Base-by-base conservation (phyloP, 92 coral and sea anemone species). In the Palythoa grandiflora region DNA sequence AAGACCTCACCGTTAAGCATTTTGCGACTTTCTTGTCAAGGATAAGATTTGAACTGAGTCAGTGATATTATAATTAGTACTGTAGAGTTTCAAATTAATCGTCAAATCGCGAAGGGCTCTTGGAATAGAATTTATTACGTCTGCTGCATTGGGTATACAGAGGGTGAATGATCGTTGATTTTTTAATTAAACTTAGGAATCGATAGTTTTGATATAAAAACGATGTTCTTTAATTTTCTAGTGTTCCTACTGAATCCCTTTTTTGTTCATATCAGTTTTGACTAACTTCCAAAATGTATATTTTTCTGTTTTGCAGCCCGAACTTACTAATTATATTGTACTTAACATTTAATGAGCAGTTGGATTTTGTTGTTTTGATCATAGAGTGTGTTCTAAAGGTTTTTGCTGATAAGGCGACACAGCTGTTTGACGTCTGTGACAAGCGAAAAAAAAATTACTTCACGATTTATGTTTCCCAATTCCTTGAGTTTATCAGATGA, bases 301-400 rank as follows among this genome's bases (percentile, higher is more conserved):
- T 68, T 51, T 66, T 19, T 63, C 44, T 35, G 9, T 44, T 15
- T 66, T 21, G 19, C 65, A 40, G 21, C 75, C 61, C 47, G 75
- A 68, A 19, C 74, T n/a, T 38, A 81, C 86, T 81, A 81, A 81
- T 81, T 81, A 81, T 68, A 81, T 48, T 81, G 74, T 9, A 81
- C 86, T 81, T 81, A 81, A 63, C 75, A 19, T 81, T 81, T 81
- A 81, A 81, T 81, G 86, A 81, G 86, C 75, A 81, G 86, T 81
- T 81, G 86, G 86, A 51, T 11, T 81, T 68, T 81, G 20, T 65
- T 81, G 75, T 28, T 51, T 80, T 81, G 66, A 14, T 65, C 75
- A 35, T 51, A 39, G 59, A 81, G 75, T 19, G 74, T 39, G 55
- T 40, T 2, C 59, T 68, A 28, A 80, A 80, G 55, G 48, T 40